These are phyloP conservation scores for Tyrophagus putrescentiae DNA, from an alignment of 1,140 invertebrate genomes.

Conservation along the genomic window DNA sequence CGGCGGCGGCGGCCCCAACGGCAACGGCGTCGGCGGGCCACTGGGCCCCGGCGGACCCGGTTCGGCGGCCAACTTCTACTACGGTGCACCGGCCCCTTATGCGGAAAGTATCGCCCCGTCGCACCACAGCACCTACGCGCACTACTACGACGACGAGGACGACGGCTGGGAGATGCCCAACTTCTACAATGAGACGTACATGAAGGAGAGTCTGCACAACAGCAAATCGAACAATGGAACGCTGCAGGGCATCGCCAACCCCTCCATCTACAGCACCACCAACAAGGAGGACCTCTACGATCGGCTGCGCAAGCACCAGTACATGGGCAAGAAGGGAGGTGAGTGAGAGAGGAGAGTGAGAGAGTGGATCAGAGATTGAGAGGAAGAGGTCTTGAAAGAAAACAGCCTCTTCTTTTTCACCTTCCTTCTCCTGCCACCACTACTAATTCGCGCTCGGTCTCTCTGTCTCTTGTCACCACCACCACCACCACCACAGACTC, in stretches of 20 bases:
- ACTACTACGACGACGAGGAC: slow-evolving; percentile 85
- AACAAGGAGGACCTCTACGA: slow-evolving; percentile 92
- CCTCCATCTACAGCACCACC: slow-evolving; percentile 62
- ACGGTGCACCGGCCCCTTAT: slow-evolving; percentile 75
- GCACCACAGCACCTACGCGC: slow-evolving; percentile 83
- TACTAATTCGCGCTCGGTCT: too few species aligned
- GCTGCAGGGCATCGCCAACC: slow-evolving; percentile 54
- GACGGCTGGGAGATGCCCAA: slow-evolving; percentile 95
- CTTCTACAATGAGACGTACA: slow-evolving; percentile 90
- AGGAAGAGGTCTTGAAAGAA: not conserved
- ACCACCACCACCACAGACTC: not conserved
- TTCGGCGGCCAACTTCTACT: slow-evolving; percentile 89
- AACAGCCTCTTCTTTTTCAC: not conserved
- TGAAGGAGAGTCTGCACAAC: slow-evolving; percentile 47
- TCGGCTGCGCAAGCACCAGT: slow-evolving; percentile 82
- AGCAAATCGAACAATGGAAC: slow-evolving; percentile 41
- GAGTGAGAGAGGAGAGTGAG: not conserved
- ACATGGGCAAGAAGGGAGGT: slow-evolving; percentile 78
- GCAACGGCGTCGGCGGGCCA: not conserved
- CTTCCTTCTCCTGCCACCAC: slow-evolving; percentile 2
- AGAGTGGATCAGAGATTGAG: not conserved
- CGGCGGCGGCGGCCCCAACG: not conserved
- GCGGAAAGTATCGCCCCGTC: slow-evolving; percentile 86
- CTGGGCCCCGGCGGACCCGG: too few species aligned
- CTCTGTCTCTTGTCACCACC: too few species aligned